Conservation (phyloP, 30 jellyfish, hydroid and myxozoan species). For the Chironex yamaguchii region DNA sequence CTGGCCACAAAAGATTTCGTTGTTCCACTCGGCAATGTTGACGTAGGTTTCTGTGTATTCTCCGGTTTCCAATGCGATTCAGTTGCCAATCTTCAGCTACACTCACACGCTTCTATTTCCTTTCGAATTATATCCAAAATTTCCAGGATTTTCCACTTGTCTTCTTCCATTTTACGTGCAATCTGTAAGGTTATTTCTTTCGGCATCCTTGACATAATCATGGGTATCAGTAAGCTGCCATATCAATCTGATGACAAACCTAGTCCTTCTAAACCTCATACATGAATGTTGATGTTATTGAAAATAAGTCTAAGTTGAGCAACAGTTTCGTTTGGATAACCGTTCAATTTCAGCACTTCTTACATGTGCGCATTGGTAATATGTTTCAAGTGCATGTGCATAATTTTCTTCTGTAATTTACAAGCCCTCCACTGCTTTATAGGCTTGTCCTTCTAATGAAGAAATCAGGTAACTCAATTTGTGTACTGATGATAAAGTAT, state of each 20-base stretch:
- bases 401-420: conserved; percentile 20
- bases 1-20: conserved; percentile 29
- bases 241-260: conserved; percentile 35
- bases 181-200: conserved; percentile 31
- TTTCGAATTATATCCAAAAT: conserved; percentile 45
- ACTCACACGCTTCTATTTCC: conserved; percentile 32
- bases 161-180: conserved; percentile 54
- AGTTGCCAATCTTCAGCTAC: background rate
- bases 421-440: conserved; percentile 33
- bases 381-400: conserved; percentile 5
- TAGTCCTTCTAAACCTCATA: conserved; percentile 3
- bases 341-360: conserved; percentile 9
- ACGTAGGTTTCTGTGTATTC: background rate
- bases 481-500: background rate
- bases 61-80: background rate
- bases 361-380: conserved; percentile 30
- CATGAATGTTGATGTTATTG: conserved; percentile 30
- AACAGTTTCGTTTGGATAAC: conserved; percentile 22
- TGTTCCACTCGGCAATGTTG: conserved; percentile 12
- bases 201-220: conserved; percentile 51
- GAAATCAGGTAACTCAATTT: conserved; percentile 17
- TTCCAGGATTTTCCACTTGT: conserved; percentile 10
- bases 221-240: conserved; percentile 53
- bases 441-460: conserved; percentile 48
- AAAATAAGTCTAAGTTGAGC: conserved; percentile 4